Base-by-base conservation (phyloP, 2,113 vertebrate species). In the Urocitellus parryii region DNA sequence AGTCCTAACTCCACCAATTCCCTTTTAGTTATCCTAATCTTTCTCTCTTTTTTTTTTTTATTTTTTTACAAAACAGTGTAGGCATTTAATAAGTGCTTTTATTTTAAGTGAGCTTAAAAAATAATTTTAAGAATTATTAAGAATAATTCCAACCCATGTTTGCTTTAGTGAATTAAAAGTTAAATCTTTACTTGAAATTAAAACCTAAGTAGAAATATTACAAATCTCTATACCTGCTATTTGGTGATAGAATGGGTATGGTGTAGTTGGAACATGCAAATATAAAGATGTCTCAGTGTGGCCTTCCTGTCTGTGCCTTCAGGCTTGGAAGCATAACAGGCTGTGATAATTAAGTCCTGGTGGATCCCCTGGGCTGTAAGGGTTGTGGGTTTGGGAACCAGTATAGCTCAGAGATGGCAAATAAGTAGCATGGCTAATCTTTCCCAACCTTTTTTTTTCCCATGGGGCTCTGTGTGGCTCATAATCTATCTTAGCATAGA, bases 201-300 rank as follows among this genome's bases (percentile, higher is more conserved):
- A 84, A 84, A 20, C 51, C 16, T 58, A 96, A 88, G 17, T 51
- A 72, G 12, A 81, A 77, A 91, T 67, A 86, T 67, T 56, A 88
- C 24, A 12, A 94, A 17, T 3, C 25, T 87, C 42, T 42, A 7
- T 1, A 56, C 53, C 73, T 78, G 27, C 51, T 61, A 22, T 20
- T 68, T 78, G 18, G 9, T 86, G 48, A 61, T 77, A 16, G 12
- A 70, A 92, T 17, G 17, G 42, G n/a, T 56, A 25, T 1, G 45
- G 27, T 80, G 32, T 51, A 5, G 73, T 90, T 67, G 25, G 9
- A 83, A 74, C 45, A 83, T 22, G 32, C 10, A 82, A 37, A 39
- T 81, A 39, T 39, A 45, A 61, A 93, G 74, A 63, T 87, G 17
- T 17, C 34, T 90, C 17, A 4, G 2, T 88, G 27, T 65, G 13